Evolutionary conservation across 2,888 invertebrate genomes (phyloP).

Genomic region (Hypercompe scribonia): DNA sequence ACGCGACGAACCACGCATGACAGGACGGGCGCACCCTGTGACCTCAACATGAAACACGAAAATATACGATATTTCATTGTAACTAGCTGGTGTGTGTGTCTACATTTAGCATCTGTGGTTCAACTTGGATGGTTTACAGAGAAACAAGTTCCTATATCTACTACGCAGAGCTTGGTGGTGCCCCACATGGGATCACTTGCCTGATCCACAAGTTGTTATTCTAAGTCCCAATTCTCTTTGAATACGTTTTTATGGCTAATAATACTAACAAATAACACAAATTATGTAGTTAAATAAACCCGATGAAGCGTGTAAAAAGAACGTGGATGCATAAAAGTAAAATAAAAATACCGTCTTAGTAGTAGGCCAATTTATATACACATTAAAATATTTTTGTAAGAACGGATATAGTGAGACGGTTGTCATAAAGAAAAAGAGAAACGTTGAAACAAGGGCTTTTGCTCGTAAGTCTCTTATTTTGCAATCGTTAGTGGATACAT

Average conservation of each 20-base stretch:
- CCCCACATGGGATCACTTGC: too few species aligned
- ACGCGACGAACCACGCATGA: constrained; percentile 21
- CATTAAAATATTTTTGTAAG: not conserved
- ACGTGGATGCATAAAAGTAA: not conserved
- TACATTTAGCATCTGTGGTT: constrained; percentile 14
- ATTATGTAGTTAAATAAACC: not conserved
- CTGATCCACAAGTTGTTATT: too few species aligned
- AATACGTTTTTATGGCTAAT: too few species aligned
- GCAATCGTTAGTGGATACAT: too few species aligned
- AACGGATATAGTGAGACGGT: not conserved
- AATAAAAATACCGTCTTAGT: not conserved
- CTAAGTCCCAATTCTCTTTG: too few species aligned
- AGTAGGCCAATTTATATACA: not conserved
- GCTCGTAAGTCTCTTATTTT: too few species aligned
- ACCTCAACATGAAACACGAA: constrained; percentile 14
- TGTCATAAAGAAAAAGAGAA: not conserved
- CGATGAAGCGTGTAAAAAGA: not conserved
- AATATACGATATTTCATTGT: constrained; percentile 12
- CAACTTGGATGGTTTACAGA: not conserved
- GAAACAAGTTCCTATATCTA: not conserved
- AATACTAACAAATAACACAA: too few species aligned
- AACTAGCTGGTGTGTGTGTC: constrained; percentile 8
- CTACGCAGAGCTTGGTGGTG: too few species aligned
- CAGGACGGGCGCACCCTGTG: constrained; percentile 12
- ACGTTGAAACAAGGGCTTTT: too few species aligned